Evolutionary conservation across 2,888 invertebrate genomes (phyloP).

Genomic region (Liodrosophila aerea): DNA sequence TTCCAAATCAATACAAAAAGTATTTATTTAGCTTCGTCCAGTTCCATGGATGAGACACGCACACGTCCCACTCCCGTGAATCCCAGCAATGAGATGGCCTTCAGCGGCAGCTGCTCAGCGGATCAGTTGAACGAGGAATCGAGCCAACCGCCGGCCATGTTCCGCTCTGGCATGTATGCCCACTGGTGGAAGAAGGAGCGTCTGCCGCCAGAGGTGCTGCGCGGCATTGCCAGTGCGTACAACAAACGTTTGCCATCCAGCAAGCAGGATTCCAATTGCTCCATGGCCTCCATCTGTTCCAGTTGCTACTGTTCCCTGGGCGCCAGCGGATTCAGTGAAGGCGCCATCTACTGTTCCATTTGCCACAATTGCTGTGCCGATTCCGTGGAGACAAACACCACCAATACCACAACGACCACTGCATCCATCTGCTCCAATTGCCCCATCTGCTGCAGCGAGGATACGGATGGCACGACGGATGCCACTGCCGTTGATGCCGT

Average conservation of each 20-base stretch:
- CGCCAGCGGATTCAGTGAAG: conserved; percentile 78
- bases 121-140: conserved; percentile 49
- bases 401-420: conserved; percentile 72
- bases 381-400: conserved; percentile 52
- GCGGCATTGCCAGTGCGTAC: conserved; percentile 82
- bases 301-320: conserved; percentile 75
- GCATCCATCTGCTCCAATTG: conserved; percentile 68
- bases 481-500: conserved; percentile 5
- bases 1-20: conserved; percentile 80
- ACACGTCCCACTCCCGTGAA: conserved; percentile 6
- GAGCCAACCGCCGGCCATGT: conserved; percentile 81
- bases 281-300: conserved; percentile 62
- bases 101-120: conserved; percentile 56
- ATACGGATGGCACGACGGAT: conserved; percentile 25
- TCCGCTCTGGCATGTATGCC: conserved; percentile 92
- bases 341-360: conserved; percentile 75
- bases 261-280: conserved; percentile 81
- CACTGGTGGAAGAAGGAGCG: conserved; percentile 97
- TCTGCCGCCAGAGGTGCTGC: conserved; percentile 87
- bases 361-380: conserved; percentile 74
- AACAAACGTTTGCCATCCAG: conserved; percentile 83
- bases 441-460: conserved; percentile 75
- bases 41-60: conserved; percentile 55
- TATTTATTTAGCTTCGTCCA: conserved; percentile 75
- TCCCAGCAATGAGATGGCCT: conserved; percentile 32